phyloP scores from a whole-genome alignment of 2,888 invertebrate genomes.

The Monoplex corrugatus region DNA sequence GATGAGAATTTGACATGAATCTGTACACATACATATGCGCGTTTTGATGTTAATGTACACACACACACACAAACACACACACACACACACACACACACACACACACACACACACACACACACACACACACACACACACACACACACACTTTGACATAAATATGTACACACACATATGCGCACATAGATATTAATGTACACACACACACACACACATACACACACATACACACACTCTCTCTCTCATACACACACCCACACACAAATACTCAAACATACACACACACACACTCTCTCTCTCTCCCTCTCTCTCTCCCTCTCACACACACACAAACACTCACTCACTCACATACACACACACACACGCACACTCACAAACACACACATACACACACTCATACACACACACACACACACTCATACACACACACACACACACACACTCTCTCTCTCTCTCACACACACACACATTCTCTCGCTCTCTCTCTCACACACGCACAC shows the following conservation, averaged over 20 bases:
- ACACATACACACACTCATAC: neutral
- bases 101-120: slow-evolving; percentile 30
- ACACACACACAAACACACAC: slow-evolving; percentile 25
- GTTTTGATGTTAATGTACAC: neutral
- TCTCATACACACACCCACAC: no score
- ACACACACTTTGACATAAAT: neutral
- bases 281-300: no score
- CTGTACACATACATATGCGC: no score
- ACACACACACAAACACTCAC: neutral
- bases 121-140: neutral
- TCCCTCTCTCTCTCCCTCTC: no score
- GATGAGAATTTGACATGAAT: no score
- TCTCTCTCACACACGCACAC: slow-evolving; percentile 34
- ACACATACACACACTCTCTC: no score
- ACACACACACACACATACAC: neutral
- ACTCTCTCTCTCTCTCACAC: neutral
- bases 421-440: slow-evolving; percentile 3
- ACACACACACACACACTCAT: slow-evolving; percentile 26
- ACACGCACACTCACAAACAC: neutral
- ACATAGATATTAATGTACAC: neutral
- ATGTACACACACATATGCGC: neutral
- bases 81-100: slow-evolving; percentile 28
- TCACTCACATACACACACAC: neutral
- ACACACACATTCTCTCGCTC: no score
- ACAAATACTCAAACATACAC: no score